phyloP scores from a whole-genome alignment of 2,113 vertebrate species.

The Nesoenas mayeri region DNA sequence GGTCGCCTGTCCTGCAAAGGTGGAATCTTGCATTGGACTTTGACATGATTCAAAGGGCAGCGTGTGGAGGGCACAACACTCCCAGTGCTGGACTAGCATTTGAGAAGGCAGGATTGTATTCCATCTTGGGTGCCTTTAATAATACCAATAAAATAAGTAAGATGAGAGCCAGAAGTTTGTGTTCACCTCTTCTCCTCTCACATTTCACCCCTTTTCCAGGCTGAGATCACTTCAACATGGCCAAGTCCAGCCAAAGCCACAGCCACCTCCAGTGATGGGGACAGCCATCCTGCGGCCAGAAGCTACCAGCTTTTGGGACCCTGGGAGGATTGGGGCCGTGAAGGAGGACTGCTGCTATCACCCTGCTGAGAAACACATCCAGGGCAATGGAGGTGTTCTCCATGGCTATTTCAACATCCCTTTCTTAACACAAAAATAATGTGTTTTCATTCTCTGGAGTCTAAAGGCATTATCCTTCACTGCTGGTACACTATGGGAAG shows the following conservation, averaged over 20 bases:
- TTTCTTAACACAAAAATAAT: not conserved
- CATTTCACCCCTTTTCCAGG: not conserved
- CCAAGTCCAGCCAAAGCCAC: not conserved
- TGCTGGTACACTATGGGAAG: not conserved
- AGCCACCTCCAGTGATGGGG: not conserved
- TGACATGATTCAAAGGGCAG: not conserved
- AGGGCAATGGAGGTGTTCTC: accelerated
- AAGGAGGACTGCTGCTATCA: not conserved
- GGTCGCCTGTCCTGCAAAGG: not conserved
- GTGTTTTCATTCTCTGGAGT: not conserved
- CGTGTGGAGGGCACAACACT: accelerated
- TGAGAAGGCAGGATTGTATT: not conserved
- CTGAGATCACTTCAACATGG: not conserved
- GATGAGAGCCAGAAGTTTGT: not conserved
- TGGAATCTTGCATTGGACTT: not conserved
- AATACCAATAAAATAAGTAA: not conserved
- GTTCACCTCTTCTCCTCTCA: not conserved
- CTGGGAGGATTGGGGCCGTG: not conserved
- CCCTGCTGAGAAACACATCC: not conserved
- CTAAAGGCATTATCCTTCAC: not conserved
- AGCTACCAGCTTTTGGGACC: not conserved
- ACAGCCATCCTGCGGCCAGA: not conserved
- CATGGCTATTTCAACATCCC: not conserved
- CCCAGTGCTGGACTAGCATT: not conserved
- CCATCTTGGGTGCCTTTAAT: not conserved